These are phyloP conservation scores for Neolamprologus caudopunctatus DNA, from an alignment of 2,113 vertebrate genomes.

Conservation along the genomic window DNA sequence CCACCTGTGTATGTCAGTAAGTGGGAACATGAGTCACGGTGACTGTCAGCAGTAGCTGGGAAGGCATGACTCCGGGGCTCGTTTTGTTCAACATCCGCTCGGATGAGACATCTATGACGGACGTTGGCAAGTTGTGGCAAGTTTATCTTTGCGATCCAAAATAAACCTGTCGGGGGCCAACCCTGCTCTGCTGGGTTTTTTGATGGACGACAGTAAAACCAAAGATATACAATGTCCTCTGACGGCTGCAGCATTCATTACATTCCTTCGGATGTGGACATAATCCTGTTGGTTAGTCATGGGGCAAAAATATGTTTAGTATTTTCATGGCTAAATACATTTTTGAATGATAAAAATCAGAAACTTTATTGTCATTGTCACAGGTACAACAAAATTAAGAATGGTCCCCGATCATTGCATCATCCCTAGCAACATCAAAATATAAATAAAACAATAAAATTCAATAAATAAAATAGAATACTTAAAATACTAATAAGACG, in stretches of 20 bases:
- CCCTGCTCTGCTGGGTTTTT: not conserved
- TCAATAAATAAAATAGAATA: too few species aligned
- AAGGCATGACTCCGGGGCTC: not conserved
- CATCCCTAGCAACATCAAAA: too few species aligned
- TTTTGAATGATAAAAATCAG: not conserved
- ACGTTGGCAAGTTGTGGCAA: not conserved
- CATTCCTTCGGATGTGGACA: not conserved
- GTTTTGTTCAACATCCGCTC: not conserved
- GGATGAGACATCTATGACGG: not conserved
- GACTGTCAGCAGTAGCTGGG: not conserved
- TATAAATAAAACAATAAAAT: too few species aligned
- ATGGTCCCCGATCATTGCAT: too few species aligned
- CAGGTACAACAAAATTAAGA: too few species aligned
- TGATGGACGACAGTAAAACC: accelerated
- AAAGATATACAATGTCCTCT: accelerated
- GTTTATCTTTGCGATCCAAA: not conserved
- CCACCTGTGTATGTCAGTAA: not conserved
- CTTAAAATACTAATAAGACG: too few species aligned
- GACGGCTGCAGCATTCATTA: not conserved
- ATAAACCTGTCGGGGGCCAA: accelerated
- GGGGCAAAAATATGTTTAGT: not conserved
- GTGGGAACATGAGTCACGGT: not conserved
- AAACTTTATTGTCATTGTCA: too few species aligned
- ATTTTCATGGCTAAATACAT: not conserved
- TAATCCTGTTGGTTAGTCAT: not conserved